A percentile compares a stretch with the other conserved stretches of the same genome.
Evolutionary conservation across 2,113 vertebrate species (phyloP).

Genomic region (Peromyscus polionotus): DNA sequence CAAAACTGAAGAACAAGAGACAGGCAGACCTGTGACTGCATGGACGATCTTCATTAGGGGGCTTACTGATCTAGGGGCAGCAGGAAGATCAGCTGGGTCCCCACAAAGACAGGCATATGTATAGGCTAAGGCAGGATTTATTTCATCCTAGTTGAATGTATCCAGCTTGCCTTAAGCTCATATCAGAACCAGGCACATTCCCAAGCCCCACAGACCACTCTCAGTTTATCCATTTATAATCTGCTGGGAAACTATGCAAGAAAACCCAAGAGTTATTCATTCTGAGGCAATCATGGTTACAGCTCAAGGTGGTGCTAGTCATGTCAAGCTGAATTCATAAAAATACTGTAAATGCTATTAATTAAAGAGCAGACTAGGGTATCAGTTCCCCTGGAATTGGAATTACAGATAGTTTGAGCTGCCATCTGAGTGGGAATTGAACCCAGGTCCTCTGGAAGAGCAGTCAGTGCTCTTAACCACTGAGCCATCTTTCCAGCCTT

Average conservation of each 20-base stretch:
- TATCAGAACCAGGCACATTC: background rate
- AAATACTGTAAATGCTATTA: background rate
- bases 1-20: background rate
- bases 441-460: background rate
- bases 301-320: background rate
- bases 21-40: background rate
- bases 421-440: background rate
- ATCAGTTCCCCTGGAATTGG: background rate
- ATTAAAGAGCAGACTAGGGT: background rate
- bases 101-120: too few species aligned
- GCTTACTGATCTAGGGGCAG: background rate
- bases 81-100: background rate
- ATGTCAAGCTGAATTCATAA: background rate
- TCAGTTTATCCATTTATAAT: background rate
- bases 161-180: background rate
- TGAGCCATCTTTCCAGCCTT: background rate
- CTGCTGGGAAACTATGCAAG: background rate
- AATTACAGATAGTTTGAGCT: background rate
- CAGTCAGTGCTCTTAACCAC: background rate
- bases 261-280: background rate
- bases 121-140: background rate
- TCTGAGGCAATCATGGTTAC: background rate
- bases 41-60: background rate
- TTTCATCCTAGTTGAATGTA: background rate
- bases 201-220: too few species aligned